Conservation (phyloP, 2,113 vertebrate genomes). For the Atrichornis clamosus region DNA sequence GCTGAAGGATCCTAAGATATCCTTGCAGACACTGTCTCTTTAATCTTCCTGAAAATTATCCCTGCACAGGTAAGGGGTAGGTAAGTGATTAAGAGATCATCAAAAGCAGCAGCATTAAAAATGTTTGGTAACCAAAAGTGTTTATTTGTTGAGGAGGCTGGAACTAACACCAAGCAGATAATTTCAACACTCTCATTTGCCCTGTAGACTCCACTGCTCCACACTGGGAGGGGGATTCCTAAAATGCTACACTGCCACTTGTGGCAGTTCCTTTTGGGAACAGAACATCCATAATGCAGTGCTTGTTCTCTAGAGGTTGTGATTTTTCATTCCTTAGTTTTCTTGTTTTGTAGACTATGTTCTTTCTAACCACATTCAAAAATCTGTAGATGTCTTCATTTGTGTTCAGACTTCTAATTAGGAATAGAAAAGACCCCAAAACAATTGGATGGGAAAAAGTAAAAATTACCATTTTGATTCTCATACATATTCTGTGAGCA, state of each 20-base stretch:
- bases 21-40: not conserved
- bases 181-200: not conserved
- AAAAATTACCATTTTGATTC: constrained; percentile 44
- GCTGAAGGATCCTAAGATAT: not conserved
- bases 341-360: constrained; percentile 35
- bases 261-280: not conserved
- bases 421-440: constrained; percentile 15
- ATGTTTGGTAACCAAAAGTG: not conserved
- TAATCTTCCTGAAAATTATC: not conserved
- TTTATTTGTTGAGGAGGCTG: not conserved
- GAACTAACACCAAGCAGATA: not conserved
- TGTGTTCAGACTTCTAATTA: constrained; percentile 28
- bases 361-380: not conserved
- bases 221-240: not conserved
- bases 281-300: not conserved
- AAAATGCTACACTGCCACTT: not conserved
- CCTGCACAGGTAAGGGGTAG: not conserved
- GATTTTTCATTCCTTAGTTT: not conserved
- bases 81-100: not conserved
- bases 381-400: not conserved
- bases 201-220: not conserved
- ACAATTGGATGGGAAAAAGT: constrained; percentile 38
- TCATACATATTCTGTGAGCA: constrained; percentile 49
- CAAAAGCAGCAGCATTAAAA: not conserved
- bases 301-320: not conserved